Percentiles rank a stretch among this genome's conserved stretches.
Evolutionary conservation across 92 coral and sea anemone genomes (phyloP).

Genomic region (Porites lobata): DNA sequence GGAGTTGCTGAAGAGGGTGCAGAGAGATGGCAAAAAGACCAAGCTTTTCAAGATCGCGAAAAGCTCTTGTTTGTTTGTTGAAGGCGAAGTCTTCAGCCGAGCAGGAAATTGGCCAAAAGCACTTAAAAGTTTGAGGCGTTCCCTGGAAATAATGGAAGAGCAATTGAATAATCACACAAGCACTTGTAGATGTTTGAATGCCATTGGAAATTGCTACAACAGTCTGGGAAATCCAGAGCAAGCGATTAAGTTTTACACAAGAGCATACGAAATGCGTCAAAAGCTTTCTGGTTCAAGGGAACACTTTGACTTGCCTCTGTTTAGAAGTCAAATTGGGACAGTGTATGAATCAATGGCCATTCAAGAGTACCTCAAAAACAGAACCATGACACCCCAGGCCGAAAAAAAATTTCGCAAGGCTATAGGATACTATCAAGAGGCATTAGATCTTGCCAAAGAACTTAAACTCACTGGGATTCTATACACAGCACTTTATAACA

Average conservation of each 20-base stretch:
- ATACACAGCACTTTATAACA: slow-evolving; percentile 55
- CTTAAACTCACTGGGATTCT: slow-evolving; percentile 49
- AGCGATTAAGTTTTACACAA: slow-evolving; percentile 47
- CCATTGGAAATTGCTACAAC: slow-evolving; percentile 65
- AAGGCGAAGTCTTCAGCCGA: slow-evolving; percentile 26
- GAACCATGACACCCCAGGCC: not conserved
- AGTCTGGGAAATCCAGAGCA: slow-evolving; percentile 14
- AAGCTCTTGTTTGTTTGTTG: slow-evolving; percentile 9
- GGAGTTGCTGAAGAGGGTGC: not conserved
- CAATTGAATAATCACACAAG: slow-evolving; percentile 57
- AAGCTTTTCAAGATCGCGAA: slow-evolving; percentile 18
- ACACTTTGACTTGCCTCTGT: slow-evolving; percentile 69
- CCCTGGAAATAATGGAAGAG: slow-evolving; percentile 31
- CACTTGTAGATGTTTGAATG: slow-evolving; percentile 65
- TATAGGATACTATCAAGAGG: slow-evolving; percentile 50
- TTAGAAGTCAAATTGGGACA: slow-evolving; percentile 57
- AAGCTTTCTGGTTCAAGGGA: slow-evolving; percentile 49
- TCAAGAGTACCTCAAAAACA: not conserved
- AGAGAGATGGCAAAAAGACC: slow-evolving; percentile 12
- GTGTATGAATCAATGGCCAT: slow-evolving; percentile 39
- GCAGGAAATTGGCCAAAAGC: slow-evolving; percentile 22
- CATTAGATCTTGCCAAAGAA: slow-evolving; percentile 59
- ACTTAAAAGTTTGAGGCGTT: not conserved
- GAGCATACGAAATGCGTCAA: slow-evolving; percentile 63
- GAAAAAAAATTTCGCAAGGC: slow-evolving; percentile 20